Evolutionary conservation across 2,888 invertebrate species (phyloP).

Genomic region (Helicoverpa assulta): DNA sequence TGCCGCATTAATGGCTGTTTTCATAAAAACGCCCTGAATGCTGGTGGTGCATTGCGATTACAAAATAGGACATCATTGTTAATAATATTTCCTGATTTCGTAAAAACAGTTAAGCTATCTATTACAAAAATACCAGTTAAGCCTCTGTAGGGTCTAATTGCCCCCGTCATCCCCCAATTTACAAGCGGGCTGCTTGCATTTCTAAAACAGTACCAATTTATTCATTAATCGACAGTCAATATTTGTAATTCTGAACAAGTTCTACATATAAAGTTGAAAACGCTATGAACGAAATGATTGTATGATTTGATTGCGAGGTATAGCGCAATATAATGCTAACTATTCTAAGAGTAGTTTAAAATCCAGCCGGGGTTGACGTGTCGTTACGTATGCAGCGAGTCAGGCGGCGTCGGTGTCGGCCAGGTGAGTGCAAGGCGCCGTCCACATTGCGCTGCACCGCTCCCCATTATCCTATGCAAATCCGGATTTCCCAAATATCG

Average conservation of each 20-base stretch:
- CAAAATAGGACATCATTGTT: slow-evolving; percentile 25
- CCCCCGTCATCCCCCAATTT: too few species aligned
- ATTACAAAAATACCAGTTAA: neutral
- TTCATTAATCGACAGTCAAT: too few species aligned
- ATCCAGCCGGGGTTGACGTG: slow-evolving; percentile 45
- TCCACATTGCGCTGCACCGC: slow-evolving; percentile 74
- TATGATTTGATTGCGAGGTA: neutral
- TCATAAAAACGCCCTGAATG: slow-evolving; percentile 64
- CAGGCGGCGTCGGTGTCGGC: slow-evolving; percentile 43
- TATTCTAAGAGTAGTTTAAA: slow-evolving; percentile 53
- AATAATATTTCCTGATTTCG: slow-evolving; percentile 15
- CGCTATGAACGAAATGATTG: neutral
- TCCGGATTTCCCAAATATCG: slow-evolving; percentile 88
- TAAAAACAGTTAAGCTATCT: too few species aligned
- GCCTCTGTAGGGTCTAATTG: too few species aligned
- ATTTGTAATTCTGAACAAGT: too few species aligned
- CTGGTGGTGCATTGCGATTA: slow-evolving; percentile 64
- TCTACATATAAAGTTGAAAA: neutral
- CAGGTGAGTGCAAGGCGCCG: slow-evolving; percentile 65
- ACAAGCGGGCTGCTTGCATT: too few species aligned
- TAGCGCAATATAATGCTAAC: slow-evolving; percentile 21
- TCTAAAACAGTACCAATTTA: too few species aligned
- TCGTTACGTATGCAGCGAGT: slow-evolving; percentile 67
- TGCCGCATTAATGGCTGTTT: slow-evolving; percentile 72
- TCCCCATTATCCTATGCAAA: slow-evolving; percentile 88